Conservation (phyloP, 2,888 invertebrate species). For the Clostera curtula region DNA sequence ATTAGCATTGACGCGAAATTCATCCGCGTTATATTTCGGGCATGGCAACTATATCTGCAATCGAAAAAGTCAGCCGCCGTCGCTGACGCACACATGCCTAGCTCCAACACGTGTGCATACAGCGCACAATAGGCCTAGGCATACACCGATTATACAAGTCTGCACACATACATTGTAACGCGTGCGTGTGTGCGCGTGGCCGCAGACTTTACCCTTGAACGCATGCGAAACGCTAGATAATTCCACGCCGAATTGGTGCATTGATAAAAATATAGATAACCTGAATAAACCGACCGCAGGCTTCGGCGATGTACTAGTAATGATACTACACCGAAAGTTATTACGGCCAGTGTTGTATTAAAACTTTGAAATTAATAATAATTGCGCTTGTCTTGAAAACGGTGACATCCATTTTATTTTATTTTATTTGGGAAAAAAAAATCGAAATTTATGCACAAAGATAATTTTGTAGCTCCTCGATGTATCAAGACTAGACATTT, state of each 20-base stretch:
- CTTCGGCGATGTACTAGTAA: conserved; percentile 25
- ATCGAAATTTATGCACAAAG: no score
- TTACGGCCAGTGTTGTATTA: no score
- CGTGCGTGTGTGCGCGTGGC: conserved; percentile 48
- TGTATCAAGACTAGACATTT: no score
- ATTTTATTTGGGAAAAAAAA: no score
- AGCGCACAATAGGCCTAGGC: conserved; percentile 55
- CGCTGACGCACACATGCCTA: conserved; percentile 49
- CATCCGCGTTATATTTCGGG: conserved; percentile 67
- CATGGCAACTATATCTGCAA: conserved; percentile 67
- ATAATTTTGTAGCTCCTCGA: no score
- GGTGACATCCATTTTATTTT: background rate
- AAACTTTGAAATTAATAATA: no score
- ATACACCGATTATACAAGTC: conserved; percentile 30
- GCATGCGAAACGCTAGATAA: conserved; percentile 63
- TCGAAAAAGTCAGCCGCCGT: conserved; percentile 60
- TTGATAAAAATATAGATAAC: conserved; percentile 66
- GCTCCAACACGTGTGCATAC: conserved; percentile 37
- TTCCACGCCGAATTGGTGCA: conserved; percentile 59
- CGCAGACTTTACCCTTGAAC: conserved; percentile 70
- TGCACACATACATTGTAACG: conserved; percentile 35
- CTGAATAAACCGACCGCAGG: conserved; percentile 43
- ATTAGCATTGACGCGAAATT: conserved; percentile 57
- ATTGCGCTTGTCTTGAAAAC: background rate
- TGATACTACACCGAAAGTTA: conserved; percentile 9